phyloP scores from a whole-genome alignment of 2,113 vertebrate genomes.

The Ceyx melanurus region DNA sequence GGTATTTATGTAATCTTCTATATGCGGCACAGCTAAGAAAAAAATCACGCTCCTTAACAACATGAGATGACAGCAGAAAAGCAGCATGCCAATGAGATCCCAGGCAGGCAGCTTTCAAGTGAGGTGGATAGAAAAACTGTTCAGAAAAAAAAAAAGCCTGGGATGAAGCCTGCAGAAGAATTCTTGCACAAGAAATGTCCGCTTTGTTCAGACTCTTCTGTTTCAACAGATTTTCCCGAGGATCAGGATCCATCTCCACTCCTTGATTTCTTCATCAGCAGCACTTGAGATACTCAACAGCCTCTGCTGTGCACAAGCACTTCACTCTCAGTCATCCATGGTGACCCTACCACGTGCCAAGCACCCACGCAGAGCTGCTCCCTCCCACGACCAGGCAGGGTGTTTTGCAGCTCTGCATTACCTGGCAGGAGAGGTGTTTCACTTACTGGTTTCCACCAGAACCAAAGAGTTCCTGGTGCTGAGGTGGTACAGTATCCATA shows the following conservation, averaged over 20 bases:
- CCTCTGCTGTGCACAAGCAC: neutral
- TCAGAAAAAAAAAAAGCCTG: neutral
- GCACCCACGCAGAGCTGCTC: neutral
- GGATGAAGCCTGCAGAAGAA: neutral
- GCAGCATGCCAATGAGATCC: slow-evolving; percentile 43
- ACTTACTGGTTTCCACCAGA: neutral
- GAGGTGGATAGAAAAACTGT: slow-evolving; percentile 4
- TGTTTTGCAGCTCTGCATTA: neutral
- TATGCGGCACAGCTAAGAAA: slow-evolving; percentile 14
- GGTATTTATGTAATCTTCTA: slow-evolving; percentile 60
- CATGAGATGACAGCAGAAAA: slow-evolving; percentile 49
- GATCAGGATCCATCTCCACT: neutral
- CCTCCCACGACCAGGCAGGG: neutral
- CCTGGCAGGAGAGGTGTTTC: neutral
- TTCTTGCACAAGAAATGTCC: neutral
- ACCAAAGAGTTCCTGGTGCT: neutral
- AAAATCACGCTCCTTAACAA: slow-evolving; percentile 61
- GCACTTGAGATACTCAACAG: neutral
- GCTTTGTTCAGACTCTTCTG: neutral
- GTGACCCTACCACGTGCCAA: neutral
- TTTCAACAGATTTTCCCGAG: neutral
- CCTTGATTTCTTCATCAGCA: neutral
- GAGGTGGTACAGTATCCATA: rapidly evolving
- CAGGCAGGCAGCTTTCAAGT: slow-evolving; percentile 21
- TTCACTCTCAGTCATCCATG: neutral